A percentile compares a stretch with the other conserved stretches of the same genome.
Evolutionary conservation across 2,888 invertebrate species (phyloP).

Genomic region (Acleris holmiana): DNA sequence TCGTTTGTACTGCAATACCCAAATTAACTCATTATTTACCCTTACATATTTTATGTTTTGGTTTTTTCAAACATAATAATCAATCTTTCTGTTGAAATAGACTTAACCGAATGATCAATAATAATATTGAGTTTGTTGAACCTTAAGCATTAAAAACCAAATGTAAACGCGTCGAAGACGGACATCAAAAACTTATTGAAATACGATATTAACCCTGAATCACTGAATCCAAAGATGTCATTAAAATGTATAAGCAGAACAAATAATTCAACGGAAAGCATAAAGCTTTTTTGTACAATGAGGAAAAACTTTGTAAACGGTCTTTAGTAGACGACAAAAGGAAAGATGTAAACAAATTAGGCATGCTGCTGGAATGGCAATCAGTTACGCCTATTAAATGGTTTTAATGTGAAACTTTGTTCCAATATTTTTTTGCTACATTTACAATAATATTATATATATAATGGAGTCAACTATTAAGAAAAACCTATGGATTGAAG

Average conservation of each 20-base stretch:
- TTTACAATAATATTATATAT: no score
- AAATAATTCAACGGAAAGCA: constrained; percentile 40
- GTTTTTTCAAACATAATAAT: not conserved
- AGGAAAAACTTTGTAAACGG: constrained; percentile 18
- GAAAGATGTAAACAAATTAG: constrained; percentile 16
- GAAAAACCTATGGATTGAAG: no score
- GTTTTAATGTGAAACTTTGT: no score
- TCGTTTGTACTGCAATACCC: no score
- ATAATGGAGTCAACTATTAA: no score
- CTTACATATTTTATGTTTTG: no score
- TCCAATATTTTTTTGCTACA: no score
- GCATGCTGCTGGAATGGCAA: not conserved
- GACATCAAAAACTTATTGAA: constrained; percentile 45
- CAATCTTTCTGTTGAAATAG: constrained; percentile 18
- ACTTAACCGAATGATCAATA: constrained; percentile 17
- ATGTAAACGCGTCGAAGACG: constrained; percentile 49
- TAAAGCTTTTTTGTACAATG: constrained; percentile 14
- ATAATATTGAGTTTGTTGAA: constrained; percentile 47
- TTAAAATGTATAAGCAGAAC: constrained; percentile 55
- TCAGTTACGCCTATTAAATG: not conserved
- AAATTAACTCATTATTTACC: no score
- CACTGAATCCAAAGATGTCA: constrained; percentile 52
- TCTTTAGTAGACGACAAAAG: constrained; percentile 9
- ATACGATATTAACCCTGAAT: constrained; percentile 48
- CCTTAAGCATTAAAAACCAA: constrained; percentile 49